Percentiles rank a stretch among this genome's conserved stretches.
Evolutionary conservation across 2,888 invertebrate species (phyloP).

Genomic region (Leptarthrus brevirostris): DNA sequence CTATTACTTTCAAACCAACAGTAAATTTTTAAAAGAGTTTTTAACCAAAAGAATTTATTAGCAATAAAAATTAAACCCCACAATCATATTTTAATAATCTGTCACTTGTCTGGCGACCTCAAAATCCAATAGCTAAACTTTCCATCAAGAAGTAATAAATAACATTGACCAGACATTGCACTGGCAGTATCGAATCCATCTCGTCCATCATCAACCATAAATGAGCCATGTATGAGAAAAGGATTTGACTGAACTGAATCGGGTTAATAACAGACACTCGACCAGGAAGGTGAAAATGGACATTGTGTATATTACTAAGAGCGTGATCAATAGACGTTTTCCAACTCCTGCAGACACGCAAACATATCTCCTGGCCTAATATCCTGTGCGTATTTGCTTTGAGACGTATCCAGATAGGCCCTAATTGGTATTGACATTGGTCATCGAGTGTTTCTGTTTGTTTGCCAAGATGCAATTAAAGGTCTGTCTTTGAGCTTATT

Average conservation of each 20-base stretch:
- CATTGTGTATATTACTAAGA: constrained; percentile 13
- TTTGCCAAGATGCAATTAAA: constrained; percentile 53
- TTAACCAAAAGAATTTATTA: no score
- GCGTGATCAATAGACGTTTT: constrained; percentile 32
- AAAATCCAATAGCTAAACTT: no score
- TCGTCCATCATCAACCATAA: constrained; percentile 6
- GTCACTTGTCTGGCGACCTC: no score
- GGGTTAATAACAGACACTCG: constrained; percentile 27
- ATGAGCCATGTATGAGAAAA: neutral
- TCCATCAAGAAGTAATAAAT: no score
- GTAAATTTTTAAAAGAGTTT: no score
- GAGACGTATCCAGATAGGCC: constrained; percentile 46
- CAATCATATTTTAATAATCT: no score
- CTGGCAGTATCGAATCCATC: neutral
- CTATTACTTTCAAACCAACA: no score
- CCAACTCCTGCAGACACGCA: constrained; percentile 21
- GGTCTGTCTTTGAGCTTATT: constrained; percentile 49
- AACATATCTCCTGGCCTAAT: constrained; percentile 23
- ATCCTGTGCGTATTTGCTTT: constrained; percentile 46
- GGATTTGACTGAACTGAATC: constrained; percentile 5
- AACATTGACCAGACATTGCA: no score
- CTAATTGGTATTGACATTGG: constrained; percentile 55
- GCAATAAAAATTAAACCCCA: no score
- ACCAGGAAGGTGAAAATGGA: constrained; percentile 18
- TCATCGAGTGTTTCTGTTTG: constrained; percentile 53